Conservation (phyloP, 1,140 invertebrate genomes). For the Notospermus geniculatus region DNA sequence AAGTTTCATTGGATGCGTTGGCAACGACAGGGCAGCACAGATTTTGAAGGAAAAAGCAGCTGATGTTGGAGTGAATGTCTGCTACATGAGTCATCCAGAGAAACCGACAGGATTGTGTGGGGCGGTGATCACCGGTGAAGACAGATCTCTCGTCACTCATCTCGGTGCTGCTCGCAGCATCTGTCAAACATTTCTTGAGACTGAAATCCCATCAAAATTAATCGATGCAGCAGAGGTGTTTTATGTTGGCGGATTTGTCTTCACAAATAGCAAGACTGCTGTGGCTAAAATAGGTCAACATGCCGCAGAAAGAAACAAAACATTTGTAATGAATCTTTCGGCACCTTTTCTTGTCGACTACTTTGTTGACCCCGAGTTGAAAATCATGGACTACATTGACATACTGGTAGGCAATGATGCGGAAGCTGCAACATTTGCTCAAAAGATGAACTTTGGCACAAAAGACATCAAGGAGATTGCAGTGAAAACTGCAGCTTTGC, state of each 20-base stretch:
- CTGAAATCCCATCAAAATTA: slow-evolving; percentile 70
- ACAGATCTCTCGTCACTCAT: slow-evolving; percentile 90
- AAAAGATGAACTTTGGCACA: slow-evolving; percentile 68
- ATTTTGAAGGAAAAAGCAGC: slow-evolving; percentile 81
- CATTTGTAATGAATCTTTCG: slow-evolving; percentile 91
- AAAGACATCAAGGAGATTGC: slow-evolving; percentile 83
- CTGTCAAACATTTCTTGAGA: slow-evolving; percentile 77
- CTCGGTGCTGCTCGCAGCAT: slow-evolving; percentile 92
- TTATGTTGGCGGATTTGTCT: slow-evolving; percentile 94
- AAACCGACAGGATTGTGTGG: slow-evolving; percentile 76
- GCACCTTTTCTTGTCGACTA: slow-evolving; percentile 93
- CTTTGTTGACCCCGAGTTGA: slow-evolving; percentile 78
- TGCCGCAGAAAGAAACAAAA: slow-evolving; percentile 69
- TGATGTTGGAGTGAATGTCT: slow-evolving; percentile 80
- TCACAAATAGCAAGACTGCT: slow-evolving; percentile 87
- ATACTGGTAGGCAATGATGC: slow-evolving; percentile 95
- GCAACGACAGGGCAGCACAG: slow-evolving; percentile 83
- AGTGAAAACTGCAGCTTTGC: slow-evolving; percentile 69
- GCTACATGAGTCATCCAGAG: slow-evolving; percentile 65
- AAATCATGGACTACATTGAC: slow-evolving; percentile 88
- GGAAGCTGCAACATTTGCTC: slow-evolving; percentile 81
- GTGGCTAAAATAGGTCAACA: slow-evolving; percentile 79
- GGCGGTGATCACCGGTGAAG: slow-evolving; percentile 65
- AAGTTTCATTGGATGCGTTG: slow-evolving; percentile 93
- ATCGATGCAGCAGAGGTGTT: slow-evolving; percentile 79